Base-by-base conservation (phyloP, 1,140 invertebrate species). In the Rhopalosiphum maidis region DNA sequence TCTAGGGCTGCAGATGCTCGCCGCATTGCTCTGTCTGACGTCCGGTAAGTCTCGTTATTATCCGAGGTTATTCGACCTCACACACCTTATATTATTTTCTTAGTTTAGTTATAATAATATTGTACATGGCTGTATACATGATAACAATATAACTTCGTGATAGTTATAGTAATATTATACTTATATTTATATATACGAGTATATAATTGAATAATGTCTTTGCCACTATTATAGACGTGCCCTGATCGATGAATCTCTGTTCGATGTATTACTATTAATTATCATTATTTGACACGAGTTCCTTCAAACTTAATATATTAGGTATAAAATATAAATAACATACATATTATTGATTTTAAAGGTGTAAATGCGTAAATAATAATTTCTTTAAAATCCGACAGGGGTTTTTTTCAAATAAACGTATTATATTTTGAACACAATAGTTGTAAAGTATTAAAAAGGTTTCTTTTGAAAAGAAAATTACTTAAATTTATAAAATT, bases 41-140 rank as follows among this genome's bases (percentile, higher is more conserved):
- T 43, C 60, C 41, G 90, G 90, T 91, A 91, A 91, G 90, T 91
- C 90, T 25, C 37, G 2, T 85, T 37, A 21, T 85, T 37, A 21
- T 22, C 18, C 21, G 11, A 41, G 2, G 41, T 41, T 41, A 41
- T 41, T 41, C 41, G 41, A 41, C 41, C 41, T 37, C 35, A 22
- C 77, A 18, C 8, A 9, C 2, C 30, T 18, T n/a, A 18, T 5
- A n/a, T 23, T n/a, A n/a, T 68, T 77, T n/a, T 35, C 5, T 77
- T n/a, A n/a, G 30, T 35, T n/a, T 77, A 51, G 48, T 51, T 21
- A 77, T n/a, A 4, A n/a, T 1, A n/a, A 68, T 15, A 30, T 60
- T 30, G 4, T 68, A n/a, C 60, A 68, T 18, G 2, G 15, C 21
- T n/a, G 4, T 2, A 22, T 18, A 18, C 60, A 2, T n/a, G 60